phyloP scores from a whole-genome alignment of 2,888 invertebrate genomes.

The Caenorhabditis becei region DNA sequence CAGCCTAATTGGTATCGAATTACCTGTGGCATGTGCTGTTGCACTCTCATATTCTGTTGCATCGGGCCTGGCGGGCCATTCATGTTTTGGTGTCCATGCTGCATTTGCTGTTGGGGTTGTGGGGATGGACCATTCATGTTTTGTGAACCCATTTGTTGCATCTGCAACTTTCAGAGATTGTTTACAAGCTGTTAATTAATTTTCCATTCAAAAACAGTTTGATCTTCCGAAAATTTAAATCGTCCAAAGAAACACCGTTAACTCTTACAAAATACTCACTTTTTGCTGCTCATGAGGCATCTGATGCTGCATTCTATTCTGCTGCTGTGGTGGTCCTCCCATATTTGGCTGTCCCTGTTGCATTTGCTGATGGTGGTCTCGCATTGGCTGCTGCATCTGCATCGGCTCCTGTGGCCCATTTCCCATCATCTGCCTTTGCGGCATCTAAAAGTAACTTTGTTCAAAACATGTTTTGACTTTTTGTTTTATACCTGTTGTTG shows the following conservation, averaged over 20 bases:
- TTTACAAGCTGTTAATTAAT: neutral
- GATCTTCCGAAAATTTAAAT: too few relatives aligned
- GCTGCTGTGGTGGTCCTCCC: neutral
- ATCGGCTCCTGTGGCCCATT: slow-evolving; percentile 4
- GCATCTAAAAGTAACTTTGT: too few relatives aligned
- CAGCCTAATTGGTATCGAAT: neutral
- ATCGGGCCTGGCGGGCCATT: slow-evolving; percentile 9
- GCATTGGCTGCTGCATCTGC: slow-evolving; percentile 6
- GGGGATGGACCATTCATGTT: slow-evolving; percentile 10
- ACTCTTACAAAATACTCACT: too few relatives aligned
- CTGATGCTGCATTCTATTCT: neutral
- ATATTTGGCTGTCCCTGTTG: slow-evolving; percentile 5
- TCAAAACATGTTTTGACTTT: too few relatives aligned
- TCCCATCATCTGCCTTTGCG: slow-evolving; percentile 14
- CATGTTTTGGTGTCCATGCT: slow-evolving; percentile 23
- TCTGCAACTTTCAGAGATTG: slow-evolving; percentile 21
- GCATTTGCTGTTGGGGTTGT: slow-evolving; percentile 17
- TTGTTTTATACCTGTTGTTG: slow-evolving; percentile 16
- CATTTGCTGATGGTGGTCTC: slow-evolving; percentile 8
- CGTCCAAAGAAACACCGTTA: too few relatives aligned
- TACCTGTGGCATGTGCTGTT: slow-evolving; percentile 18
- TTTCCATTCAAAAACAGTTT: too few relatives aligned
- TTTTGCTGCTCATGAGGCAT: neutral
- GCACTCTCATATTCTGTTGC: slow-evolving; percentile 9
- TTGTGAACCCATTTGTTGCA: slow-evolving; percentile 13